These are phyloP conservation scores for Myiotriccus ornatus DNA, from an alignment of 2,797 vertebrate genomes.

Conservation along the genomic window DNA sequence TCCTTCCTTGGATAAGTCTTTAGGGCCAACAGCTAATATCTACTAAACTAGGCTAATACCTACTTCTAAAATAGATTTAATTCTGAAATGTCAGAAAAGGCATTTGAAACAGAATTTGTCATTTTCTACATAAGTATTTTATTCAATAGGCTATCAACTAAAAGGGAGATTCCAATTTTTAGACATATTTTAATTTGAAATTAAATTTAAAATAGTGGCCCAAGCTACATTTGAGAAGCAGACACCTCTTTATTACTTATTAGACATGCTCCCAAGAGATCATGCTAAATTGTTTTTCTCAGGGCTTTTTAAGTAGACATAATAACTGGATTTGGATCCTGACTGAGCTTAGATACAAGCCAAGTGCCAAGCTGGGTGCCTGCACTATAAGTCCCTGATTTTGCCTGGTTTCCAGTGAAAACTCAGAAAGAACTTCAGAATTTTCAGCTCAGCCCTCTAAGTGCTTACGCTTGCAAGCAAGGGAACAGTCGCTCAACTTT, in stretches of 20 bases:
- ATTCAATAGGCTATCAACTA: not conserved
- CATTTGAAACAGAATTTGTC: not conserved
- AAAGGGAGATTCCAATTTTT: not conserved
- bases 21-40: not conserved
- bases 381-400: not conserved
- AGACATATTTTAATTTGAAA: not conserved
- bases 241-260: not conserved
- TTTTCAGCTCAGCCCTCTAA: slow-evolving; percentile 5
- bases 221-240: not conserved
- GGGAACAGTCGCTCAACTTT: not conserved
- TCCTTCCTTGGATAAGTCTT: not conserved
- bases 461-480: not conserved
- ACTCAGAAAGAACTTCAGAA: not conserved
- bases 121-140: not conserved
- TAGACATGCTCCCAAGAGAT: not conserved
- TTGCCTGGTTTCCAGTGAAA: not conserved
- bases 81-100: not conserved
- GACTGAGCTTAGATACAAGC: not conserved
- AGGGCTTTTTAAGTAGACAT: not conserved
- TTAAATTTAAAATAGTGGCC: not conserved
- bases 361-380: not conserved
- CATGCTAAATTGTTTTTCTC: not conserved
- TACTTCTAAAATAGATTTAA: not conserved
- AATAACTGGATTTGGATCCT: not conserved
- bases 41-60: not conserved